Evolutionary conservation across 2,888 invertebrate genomes (phyloP).

Genomic region (Lacanobia wlatinum): DNA sequence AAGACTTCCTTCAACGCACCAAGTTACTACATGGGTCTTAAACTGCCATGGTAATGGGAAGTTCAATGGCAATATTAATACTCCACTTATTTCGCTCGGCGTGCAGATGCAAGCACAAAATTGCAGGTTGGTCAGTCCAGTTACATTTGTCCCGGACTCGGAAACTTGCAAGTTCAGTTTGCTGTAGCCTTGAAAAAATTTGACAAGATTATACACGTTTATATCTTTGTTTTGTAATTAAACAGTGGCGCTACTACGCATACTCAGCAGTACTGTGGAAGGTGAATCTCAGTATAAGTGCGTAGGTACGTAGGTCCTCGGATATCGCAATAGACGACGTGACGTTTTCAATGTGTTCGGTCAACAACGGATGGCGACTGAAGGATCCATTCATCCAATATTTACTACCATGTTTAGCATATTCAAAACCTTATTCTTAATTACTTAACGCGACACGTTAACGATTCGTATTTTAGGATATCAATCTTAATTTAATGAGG

Average conservation of each 20-base stretch:
- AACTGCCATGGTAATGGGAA: conserved; percentile 12
- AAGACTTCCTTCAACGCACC: not conserved
- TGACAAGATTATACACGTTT: conserved; percentile 18
- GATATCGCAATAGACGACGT: conserved; percentile 65
- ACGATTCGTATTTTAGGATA: conserved; percentile 16
- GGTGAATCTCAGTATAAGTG: conserved; percentile 48
- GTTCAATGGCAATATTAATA: conserved; percentile 14
- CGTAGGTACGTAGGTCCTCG: conserved; percentile 54
- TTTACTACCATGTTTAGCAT: conserved; percentile 49
- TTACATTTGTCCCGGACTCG: not conserved
- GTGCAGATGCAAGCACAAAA: conserved; percentile 7
- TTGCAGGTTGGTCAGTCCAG: not conserved
- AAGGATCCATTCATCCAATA: conserved; percentile 54
- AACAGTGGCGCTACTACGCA: conserved; percentile 44
- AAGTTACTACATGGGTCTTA: too few species aligned
- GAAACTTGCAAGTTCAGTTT: too few species aligned
- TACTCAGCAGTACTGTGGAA: conserved; percentile 44
- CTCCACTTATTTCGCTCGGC: not conserved
- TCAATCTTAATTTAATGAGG: conserved; percentile 22
- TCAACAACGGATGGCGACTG: conserved; percentile 49
- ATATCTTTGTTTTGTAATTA: conserved; percentile 55
- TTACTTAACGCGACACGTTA: conserved; percentile 21
- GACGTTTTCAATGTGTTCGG: conserved; percentile 55
- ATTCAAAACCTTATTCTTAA: conserved; percentile 44
- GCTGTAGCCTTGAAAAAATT: too few species aligned